Evolutionary conservation across 2,797 vertebrate species (phyloP).

Genomic region (Karalla daura): DNA sequence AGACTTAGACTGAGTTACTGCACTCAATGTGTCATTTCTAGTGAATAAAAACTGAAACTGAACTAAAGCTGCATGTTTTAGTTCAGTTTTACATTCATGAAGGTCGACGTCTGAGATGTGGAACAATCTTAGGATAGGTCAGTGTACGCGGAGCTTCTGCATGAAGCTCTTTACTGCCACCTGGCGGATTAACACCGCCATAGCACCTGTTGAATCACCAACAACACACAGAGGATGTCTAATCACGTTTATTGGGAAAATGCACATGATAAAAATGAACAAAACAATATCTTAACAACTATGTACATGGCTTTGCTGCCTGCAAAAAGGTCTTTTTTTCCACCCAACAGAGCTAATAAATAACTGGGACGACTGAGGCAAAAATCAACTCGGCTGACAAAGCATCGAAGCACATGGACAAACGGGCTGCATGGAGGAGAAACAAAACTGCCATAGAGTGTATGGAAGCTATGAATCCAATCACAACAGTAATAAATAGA

Average conservation of each 20-base stretch:
- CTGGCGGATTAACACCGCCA: conserved; percentile 13
- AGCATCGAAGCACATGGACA: conserved; percentile 7
- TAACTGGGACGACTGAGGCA: conserved; percentile 4
- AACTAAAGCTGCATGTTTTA: no score
- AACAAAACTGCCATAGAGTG: neutral
- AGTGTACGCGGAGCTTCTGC: neutral
- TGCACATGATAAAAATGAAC: conserved; percentile 61
- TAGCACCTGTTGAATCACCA: neutral
- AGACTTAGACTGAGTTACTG: no score
- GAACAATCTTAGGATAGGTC: neutral
- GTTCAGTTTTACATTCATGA: neutral
- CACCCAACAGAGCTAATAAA: conserved; percentile 42
- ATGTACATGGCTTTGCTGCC: conserved; percentile 65
- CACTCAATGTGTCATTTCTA: no score
- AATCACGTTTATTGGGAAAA: conserved; percentile 76
- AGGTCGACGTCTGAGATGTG: no score
- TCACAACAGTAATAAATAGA: conserved; percentile 64
- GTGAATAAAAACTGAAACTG: no score
- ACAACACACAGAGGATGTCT: neutral
- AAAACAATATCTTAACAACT: conserved; percentile 39
- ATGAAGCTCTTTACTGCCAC: conserved; percentile 49
- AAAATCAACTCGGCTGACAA: neutral
- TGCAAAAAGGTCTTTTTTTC: neutral
- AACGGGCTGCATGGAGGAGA: neutral
- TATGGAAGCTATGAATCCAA: conserved; percentile 31